A percentile compares a stretch with the other conserved stretches of the same genome.
Evolutionary conservation across 2,113 vertebrate genomes (phyloP).

Genomic region (Electrona antarctica): DNA sequence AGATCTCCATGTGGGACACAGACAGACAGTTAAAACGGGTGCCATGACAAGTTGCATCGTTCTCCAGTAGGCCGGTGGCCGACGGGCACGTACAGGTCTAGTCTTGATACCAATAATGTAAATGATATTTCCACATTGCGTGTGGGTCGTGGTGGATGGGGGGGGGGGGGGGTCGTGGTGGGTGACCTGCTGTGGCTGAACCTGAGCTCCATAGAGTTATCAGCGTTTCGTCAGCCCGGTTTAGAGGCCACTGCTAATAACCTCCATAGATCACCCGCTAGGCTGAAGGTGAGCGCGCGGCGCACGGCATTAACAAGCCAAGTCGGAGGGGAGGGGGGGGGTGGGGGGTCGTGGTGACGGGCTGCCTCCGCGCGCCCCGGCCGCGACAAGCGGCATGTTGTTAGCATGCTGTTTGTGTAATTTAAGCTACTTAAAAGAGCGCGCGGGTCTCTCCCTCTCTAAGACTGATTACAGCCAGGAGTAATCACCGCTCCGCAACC

Average conservation of each 20-base stretch:
- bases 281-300: constrained; percentile 73
- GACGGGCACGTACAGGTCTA: too few relatives aligned
- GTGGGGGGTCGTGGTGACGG: constrained; percentile 1
- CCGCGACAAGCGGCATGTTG: constrained; percentile 55
- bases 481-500: too few relatives aligned
- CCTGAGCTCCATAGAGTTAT: constrained; percentile 71
- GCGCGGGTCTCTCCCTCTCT: constrained; percentile 82
- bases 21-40: too few relatives aligned
- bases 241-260: constrained; percentile 82
- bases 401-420: constrained; percentile 90
- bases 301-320: constrained; percentile 72
- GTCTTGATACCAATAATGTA: too few relatives aligned
- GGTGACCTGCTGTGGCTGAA: neutral
- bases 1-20: too few relatives aligned
- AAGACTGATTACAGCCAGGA: constrained; percentile 88
- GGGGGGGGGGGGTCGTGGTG: too few relatives aligned
- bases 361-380: constrained; percentile 26
- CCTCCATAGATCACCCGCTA: constrained; percentile 86
- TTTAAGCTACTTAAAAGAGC: constrained; percentile 83
- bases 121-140: too few relatives aligned
- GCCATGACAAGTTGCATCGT: too few relatives aligned
- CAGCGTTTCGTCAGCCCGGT: constrained; percentile 81
- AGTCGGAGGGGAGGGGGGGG: constrained; percentile 44
- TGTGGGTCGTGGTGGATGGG: too few relatives aligned
- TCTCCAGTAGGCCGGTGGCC: too few relatives aligned